phyloP scores from a whole-genome alignment of 2,113 vertebrate species.

The Takifugu flavidus region DNA sequence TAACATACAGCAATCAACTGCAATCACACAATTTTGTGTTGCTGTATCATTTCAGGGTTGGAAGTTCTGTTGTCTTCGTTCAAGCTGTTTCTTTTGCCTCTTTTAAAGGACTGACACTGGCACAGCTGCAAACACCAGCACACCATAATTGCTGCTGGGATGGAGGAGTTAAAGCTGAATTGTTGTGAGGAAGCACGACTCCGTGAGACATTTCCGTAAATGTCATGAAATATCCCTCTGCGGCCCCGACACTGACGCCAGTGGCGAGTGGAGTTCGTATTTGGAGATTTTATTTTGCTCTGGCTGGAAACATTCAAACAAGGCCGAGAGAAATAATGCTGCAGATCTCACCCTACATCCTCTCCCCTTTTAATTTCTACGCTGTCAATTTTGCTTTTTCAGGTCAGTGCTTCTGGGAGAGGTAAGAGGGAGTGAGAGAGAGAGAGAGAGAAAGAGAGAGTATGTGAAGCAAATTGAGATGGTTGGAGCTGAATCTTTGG shows the following conservation, averaged over 20 bases:
- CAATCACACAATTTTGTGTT: constrained; percentile 56
- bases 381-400: constrained; percentile 76
- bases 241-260: constrained; percentile 26
- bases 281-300: constrained; percentile 35
- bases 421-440: constrained; percentile 22
- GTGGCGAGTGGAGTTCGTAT: constrained; percentile 46
- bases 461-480: constrained; percentile 69
- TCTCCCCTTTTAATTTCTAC: constrained; percentile 55
- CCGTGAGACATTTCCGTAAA: constrained; percentile 45
- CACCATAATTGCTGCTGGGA: constrained; percentile 32
- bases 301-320: constrained; percentile 51
- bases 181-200: constrained; percentile 5
- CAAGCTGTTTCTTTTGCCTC: constrained; percentile 19
- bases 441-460: constrained; percentile 16
- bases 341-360: constrained; percentile 60
- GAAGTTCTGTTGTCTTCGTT: constrained; percentile 19
- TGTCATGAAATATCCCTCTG: constrained; percentile 56
- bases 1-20: constrained; percentile 68
- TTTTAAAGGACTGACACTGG: constrained; percentile 28
- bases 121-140: constrained; percentile 36
- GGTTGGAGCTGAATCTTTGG: constrained; percentile 63
- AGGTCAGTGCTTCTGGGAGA: constrained; percentile 74
- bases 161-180: constrained; percentile 10
- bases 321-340: constrained; percentile 59
- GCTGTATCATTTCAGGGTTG: constrained; percentile 32